A percentile compares a stretch with the other conserved stretches of the same genome.
phyloP scores from a whole-genome alignment of 1,140 invertebrate genomes.

The Colletes gigas region DNA sequence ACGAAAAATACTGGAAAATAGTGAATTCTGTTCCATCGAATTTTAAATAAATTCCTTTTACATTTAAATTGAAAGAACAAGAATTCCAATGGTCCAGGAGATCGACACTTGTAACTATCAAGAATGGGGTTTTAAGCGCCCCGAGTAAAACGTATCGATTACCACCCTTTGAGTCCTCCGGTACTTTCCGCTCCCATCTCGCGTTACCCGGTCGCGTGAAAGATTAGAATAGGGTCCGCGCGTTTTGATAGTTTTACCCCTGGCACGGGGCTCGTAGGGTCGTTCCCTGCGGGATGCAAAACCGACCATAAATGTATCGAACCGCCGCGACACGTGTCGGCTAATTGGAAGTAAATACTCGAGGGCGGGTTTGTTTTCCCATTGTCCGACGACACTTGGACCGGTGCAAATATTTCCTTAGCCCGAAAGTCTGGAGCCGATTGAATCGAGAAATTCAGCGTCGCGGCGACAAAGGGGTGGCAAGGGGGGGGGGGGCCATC shows the following conservation, averaged over 20 bases:
- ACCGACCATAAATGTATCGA: conserved; percentile 70
- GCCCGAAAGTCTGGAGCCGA: not conserved
- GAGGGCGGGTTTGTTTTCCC: not conserved
- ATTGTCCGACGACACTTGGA: not conserved
- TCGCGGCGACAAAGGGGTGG: no score
- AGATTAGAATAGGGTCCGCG: conserved; percentile 65
- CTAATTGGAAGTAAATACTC: conserved; percentile 63
- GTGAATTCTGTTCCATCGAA: no score
- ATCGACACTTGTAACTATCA: no score
- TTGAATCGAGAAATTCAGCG: not conserved
- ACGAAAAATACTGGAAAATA: no score
- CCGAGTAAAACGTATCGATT: not conserved
- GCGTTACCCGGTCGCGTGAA: conserved; percentile 68
- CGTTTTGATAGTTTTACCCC: conserved; percentile 62
- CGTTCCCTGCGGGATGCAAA: conserved; percentile 62
- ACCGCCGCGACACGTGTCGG: conserved; percentile 62
- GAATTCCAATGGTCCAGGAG: no score
- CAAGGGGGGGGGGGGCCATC: not conserved
- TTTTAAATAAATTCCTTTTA: no score
- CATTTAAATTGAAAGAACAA: no score
- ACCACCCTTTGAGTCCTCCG: not conserved
- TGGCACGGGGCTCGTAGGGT: conserved; percentile 14
- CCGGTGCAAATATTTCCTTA: conserved; percentile 4
- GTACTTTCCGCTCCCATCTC: conserved; percentile 33
- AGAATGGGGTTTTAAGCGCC: not conserved